Conservation (phyloP, 2,113 vertebrate species). For the Leiothrix lutea region DNA sequence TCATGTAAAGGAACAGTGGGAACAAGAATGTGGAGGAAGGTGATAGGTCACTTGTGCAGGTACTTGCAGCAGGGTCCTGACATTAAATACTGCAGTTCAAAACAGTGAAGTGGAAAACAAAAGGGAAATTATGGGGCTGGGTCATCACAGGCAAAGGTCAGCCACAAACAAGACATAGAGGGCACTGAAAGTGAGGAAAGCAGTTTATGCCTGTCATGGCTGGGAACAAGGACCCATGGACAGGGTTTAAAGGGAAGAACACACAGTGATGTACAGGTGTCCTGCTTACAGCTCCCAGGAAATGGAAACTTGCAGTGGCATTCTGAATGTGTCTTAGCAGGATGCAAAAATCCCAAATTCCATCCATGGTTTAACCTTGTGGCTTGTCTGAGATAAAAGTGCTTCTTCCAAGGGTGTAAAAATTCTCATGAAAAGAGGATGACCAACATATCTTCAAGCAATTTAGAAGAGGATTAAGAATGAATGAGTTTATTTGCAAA, state of each 20-base stretch:
- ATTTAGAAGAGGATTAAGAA: neutral
- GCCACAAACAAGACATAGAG: neutral
- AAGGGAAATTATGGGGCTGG: neutral
- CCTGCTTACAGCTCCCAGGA: neutral
- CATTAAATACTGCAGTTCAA: neutral
- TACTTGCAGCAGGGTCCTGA: neutral
- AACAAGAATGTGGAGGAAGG: neutral
- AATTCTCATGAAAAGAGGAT: neutral
- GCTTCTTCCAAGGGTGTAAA: neutral
- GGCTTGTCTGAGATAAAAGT: neutral
- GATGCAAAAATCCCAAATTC: neutral
- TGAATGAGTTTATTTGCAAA: neutral
- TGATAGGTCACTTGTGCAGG: neutral
- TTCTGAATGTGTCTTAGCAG: neutral
- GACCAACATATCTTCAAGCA: neutral
- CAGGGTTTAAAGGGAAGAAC: neutral
- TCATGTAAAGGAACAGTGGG: neutral
- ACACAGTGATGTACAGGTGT: neutral
- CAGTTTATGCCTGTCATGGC: neutral
- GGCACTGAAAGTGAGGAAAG: neutral
- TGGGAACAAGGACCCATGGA: neutral
- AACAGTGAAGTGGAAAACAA: neutral
- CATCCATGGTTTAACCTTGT: neutral
- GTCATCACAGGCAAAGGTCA: neutral
- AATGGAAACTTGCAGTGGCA: neutral